phyloP scores from a whole-genome alignment of 2,113 vertebrate genomes.

The Hippocampus abdominalis region DNA sequence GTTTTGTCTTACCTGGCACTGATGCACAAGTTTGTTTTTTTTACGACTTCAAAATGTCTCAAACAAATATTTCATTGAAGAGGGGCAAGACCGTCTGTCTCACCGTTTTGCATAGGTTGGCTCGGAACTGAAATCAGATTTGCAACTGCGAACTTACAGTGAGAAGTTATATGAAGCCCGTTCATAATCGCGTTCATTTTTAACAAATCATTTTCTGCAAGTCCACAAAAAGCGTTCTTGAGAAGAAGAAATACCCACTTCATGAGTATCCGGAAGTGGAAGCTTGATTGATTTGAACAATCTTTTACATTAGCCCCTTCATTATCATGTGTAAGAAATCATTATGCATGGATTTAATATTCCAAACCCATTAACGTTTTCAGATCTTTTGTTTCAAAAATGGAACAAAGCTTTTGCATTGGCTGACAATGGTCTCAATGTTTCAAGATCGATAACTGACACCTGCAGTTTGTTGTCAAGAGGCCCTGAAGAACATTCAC shows the following conservation, averaged over 20 bases:
- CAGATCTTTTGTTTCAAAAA: background rate
- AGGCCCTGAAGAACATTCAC: background rate
- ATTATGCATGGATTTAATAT: too few species aligned
- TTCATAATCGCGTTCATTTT: background rate
- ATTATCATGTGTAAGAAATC: too few species aligned
- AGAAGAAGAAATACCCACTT: constrained; percentile 8
- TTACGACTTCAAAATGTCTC: background rate
- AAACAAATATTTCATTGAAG: background rate
- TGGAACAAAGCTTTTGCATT: background rate
- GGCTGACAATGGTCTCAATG: background rate
- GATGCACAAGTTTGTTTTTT: background rate
- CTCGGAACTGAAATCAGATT: background rate
- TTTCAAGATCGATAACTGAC: background rate
- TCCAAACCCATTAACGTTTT: too few species aligned
- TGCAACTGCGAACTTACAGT: background rate
- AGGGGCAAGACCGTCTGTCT: background rate
- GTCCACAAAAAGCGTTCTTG: constrained; percentile 3
- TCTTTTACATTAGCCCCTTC: too few species aligned
- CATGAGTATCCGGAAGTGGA: background rate
- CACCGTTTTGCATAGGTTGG: background rate
- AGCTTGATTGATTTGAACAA: too few species aligned
- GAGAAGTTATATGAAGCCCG: background rate
- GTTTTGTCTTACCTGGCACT: background rate
- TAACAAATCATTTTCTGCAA: background rate
- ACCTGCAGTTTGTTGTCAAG: background rate